These are phyloP conservation scores for Drosophila mauritiana DNA, from an alignment of 1,140 invertebrate species.

Conservation along the genomic window DNA sequence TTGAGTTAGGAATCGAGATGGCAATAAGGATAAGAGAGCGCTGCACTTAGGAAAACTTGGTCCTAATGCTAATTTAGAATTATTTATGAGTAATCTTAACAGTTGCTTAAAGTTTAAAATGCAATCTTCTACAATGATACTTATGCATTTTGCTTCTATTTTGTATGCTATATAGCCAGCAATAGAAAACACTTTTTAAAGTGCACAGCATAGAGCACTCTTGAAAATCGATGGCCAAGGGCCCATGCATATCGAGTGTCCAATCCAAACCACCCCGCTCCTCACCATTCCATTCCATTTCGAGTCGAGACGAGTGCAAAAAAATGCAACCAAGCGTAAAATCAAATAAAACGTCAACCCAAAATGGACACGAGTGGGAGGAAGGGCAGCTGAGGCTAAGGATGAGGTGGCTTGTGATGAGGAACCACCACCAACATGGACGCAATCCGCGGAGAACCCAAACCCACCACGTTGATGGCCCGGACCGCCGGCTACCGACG, in stretches of 20 bases:
- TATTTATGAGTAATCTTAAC: not conserved
- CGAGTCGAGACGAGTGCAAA: conserved; percentile 60
- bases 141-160: not conserved
- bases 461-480: conserved; percentile 44
- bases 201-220: conserved; percentile 26
- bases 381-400: conserved; percentile 10
- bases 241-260: conserved; percentile 71
- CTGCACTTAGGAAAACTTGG: conserved; percentile 8
- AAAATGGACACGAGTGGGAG: conserved; percentile 46
- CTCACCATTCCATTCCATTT: conserved; percentile 13
- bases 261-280: conserved; percentile 6
- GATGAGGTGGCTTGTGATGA: not conserved
- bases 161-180: not conserved
- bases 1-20: conserved; percentile 48
- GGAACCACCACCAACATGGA: conserved; percentile 30
- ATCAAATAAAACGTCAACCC: conserved; percentile 82
- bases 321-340: conserved; percentile 77
- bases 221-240: conserved; percentile 73
- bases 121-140: not conserved
- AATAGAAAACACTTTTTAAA: not conserved
- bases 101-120: not conserved
- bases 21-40: conserved; percentile 23
- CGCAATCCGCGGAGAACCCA: conserved; percentile 33
- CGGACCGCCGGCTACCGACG: conserved; percentile 43
- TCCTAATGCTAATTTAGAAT: not conserved